phyloP scores from a whole-genome alignment of 2,797 vertebrate genomes.

The Bovichtus diacanthus region DNA sequence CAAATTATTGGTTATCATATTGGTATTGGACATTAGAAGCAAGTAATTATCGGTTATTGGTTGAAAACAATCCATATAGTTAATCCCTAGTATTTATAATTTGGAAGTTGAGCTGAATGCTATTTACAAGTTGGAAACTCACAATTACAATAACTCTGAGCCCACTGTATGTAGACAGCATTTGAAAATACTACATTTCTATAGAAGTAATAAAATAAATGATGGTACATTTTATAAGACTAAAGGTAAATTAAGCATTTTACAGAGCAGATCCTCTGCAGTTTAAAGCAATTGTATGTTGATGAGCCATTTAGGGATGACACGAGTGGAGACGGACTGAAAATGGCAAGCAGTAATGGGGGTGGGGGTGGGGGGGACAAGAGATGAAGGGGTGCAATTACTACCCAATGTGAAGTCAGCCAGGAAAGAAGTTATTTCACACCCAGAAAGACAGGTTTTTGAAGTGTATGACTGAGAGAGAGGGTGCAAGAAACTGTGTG shows the following conservation, averaged over 20 bases:
- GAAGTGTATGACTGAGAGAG: conserved; percentile 49
- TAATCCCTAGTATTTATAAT: no score
- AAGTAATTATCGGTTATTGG: no score
- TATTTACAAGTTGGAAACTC: neutral
- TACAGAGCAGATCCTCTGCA: conserved; percentile 20
- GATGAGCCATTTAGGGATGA: conserved; percentile 57
- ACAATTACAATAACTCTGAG: neutral
- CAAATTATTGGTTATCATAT: no score
- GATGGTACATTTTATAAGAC: neutral
- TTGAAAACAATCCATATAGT: no score
- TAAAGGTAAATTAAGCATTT: conserved; percentile 40
- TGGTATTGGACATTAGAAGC: no score
- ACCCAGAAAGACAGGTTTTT: conserved; percentile 55
- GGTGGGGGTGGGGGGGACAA: neutral
- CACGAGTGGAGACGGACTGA: conserved; percentile 32
- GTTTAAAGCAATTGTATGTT: conserved; percentile 37
- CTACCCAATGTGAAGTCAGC: conserved; percentile 51
- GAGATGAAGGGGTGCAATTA: conserved; percentile 64
- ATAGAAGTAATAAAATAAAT: neutral
- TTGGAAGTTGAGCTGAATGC: neutral
- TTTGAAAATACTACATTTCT: neutral
- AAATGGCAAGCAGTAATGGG: conserved; percentile 35
- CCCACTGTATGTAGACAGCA: no score
- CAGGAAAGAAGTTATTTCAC: conserved; percentile 71
- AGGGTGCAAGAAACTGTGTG: conserved; percentile 4